Conservation (phyloP, 2,888 invertebrate species). For the Lapara coniferarum region DNA sequence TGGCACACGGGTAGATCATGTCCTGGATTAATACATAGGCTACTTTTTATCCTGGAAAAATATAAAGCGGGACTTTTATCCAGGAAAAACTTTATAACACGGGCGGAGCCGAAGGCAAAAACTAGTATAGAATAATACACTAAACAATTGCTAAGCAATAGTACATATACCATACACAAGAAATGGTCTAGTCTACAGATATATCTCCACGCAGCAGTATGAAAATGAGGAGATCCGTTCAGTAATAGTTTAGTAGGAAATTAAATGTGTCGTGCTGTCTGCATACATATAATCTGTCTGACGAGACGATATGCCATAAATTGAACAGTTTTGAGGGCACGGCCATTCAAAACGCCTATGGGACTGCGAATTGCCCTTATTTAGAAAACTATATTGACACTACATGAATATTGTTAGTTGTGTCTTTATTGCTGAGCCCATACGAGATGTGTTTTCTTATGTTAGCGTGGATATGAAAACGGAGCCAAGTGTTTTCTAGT, state of each 20-base stretch:
- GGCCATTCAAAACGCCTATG: neutral
- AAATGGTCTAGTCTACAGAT: conserved; percentile 20
- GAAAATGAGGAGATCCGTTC: conserved; percentile 2
- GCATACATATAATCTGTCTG: conserved; percentile 19
- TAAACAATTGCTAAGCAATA: neutral
- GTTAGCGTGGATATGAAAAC: neutral
- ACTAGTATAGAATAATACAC: neutral
- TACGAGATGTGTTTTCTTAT: neutral
- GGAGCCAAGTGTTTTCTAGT: neutral
- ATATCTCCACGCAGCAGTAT: neutral
- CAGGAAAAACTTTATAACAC: no score
- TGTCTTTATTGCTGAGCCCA: neutral
- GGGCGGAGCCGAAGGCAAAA: no score
- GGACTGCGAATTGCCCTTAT: conserved; percentile 4
- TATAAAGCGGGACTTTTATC: no score
- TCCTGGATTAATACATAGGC: no score
- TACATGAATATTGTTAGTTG: neutral
- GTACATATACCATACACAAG: neutral
- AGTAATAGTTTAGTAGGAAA: conserved; percentile 20
- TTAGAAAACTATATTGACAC: neutral
- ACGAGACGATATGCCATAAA: neutral
- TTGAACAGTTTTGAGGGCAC: conserved; percentile 12
- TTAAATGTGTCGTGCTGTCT: conserved; percentile 14
- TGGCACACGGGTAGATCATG: no score
- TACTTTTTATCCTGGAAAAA: no score